phyloP scores from a whole-genome alignment of 2,113 vertebrate species.

The Alectura lathami region DNA sequence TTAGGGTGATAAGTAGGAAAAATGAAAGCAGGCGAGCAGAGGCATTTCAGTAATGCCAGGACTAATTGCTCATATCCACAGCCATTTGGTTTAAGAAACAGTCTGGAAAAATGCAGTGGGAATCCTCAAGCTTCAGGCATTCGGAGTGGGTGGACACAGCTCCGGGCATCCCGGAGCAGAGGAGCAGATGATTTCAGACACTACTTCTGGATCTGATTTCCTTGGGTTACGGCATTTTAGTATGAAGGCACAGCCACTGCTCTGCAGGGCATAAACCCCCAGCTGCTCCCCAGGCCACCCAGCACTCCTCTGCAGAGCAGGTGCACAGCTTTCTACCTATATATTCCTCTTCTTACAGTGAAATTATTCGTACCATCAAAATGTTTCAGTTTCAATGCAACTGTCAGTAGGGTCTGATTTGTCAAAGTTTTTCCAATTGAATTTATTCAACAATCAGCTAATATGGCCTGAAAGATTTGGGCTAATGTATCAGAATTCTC shows the following conservation, averaged over 20 bases:
- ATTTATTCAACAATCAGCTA: neutral
- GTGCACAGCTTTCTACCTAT: neutral
- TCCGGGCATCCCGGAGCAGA: neutral
- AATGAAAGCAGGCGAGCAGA: conserved; percentile 19
- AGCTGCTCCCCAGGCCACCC: neutral
- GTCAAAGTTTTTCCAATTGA: neutral
- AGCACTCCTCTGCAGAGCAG: neutral
- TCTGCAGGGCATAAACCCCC: neutral
- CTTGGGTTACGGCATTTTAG: neutral
- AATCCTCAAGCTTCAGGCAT: neutral
- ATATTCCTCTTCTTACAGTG: accelerated
- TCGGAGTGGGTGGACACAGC: neutral
- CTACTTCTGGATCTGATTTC: neutral
- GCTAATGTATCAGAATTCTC: neutral
- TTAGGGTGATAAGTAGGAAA: conserved; percentile 19
- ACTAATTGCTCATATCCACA: neutral
- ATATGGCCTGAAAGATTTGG: neutral
- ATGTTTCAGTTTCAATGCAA: accelerated
- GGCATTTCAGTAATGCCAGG: conserved; percentile 8
- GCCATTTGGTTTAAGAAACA: neutral
- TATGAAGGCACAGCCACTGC: neutral
- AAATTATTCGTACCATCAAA: neutral
- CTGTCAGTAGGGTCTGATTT: neutral
- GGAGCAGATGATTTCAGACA: neutral
- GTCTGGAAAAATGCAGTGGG: neutral